phyloP scores from a whole-genome alignment of 2,113 vertebrate genomes.

The Calypte anna region DNA sequence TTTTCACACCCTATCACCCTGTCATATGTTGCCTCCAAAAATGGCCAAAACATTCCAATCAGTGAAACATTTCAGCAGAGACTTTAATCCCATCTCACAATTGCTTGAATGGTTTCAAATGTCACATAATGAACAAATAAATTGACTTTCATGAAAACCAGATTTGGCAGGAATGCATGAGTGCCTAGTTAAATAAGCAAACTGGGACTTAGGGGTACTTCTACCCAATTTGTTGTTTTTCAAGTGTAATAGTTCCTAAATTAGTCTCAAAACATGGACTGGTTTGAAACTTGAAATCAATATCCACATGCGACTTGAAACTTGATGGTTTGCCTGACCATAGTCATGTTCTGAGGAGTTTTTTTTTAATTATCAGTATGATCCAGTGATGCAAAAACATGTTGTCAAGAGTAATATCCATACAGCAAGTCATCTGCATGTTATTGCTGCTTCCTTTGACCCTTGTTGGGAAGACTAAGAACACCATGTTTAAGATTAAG shows the following conservation, averaged over 20 bases:
- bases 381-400: neutral
- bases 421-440: neutral
- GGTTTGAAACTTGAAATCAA: slow-evolving; percentile 46
- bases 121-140: slow-evolving; percentile 76
- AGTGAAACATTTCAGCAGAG: slow-evolving; percentile 48
- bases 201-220: slow-evolving; percentile 31
- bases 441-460: neutral
- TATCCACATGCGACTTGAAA: neutral
- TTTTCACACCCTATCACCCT: slow-evolving; percentile 15
- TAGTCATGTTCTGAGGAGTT: neutral
- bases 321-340: neutral
- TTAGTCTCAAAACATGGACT: slow-evolving; percentile 38
- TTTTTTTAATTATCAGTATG: neutral
- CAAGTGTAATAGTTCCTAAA: slow-evolving; percentile 57
- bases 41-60: slow-evolving; percentile 38
- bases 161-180: slow-evolving; percentile 64
- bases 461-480: neutral
- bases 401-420: neutral
- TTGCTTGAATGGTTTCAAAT: slow-evolving; percentile 72
- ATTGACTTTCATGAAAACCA: slow-evolving; percentile 70
- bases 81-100: slow-evolving; percentile 58
- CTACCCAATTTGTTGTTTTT: slow-evolving; percentile 57
- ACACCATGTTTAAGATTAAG: neutral
- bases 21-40: slow-evolving; percentile 12
- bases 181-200: slow-evolving; percentile 70